These are phyloP conservation scores for Oreochromis aureus DNA, from an alignment of 2,113 vertebrate genomes.

Conservation along the genomic window DNA sequence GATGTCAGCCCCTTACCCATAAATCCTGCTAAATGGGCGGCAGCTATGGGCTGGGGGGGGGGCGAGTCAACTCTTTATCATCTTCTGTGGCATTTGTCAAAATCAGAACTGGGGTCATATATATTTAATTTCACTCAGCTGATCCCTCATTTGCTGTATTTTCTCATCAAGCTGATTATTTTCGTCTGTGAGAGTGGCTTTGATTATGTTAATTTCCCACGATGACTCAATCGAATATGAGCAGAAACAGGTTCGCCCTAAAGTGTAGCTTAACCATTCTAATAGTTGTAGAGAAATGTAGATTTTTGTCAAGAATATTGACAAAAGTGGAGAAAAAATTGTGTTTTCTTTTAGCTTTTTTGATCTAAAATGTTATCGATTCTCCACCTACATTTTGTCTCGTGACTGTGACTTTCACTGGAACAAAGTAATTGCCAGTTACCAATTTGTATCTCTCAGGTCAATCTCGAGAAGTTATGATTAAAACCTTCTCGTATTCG, in stretches of 20 bases:
- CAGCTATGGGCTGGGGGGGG: constrained; percentile 20
- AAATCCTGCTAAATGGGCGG: constrained; percentile 71
- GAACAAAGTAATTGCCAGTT: background rate
- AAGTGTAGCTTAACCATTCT: background rate
- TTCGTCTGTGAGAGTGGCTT: constrained; percentile 15
- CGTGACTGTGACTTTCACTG: background rate
- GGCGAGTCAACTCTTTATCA: constrained; percentile 45
- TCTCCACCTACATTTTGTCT: background rate
- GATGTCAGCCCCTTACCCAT: constrained; percentile 65
- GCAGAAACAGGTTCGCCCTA: background rate
- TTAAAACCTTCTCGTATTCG: constrained; percentile 37
- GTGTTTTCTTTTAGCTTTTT: fast-evolving
- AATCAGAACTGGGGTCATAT: background rate
- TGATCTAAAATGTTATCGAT: background rate
- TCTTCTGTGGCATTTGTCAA: constrained; percentile 25
- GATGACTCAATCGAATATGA: constrained; percentile 34
- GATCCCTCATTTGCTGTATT: constrained; percentile 3
- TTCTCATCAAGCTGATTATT: constrained; percentile 9
- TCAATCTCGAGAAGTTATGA: constrained; percentile 15
- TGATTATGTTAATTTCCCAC: constrained; percentile 39
- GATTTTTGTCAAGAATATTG: background rate
- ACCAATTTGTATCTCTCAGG: background rate
- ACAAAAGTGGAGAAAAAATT: background rate
- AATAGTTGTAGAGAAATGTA: background rate
- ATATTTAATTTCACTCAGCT: constrained; percentile 24